Percentiles rank a stretch among this genome's conserved stretches.
Conservation (phyloP, 2,888 invertebrate species). For the Syritta pipiens region DNA sequence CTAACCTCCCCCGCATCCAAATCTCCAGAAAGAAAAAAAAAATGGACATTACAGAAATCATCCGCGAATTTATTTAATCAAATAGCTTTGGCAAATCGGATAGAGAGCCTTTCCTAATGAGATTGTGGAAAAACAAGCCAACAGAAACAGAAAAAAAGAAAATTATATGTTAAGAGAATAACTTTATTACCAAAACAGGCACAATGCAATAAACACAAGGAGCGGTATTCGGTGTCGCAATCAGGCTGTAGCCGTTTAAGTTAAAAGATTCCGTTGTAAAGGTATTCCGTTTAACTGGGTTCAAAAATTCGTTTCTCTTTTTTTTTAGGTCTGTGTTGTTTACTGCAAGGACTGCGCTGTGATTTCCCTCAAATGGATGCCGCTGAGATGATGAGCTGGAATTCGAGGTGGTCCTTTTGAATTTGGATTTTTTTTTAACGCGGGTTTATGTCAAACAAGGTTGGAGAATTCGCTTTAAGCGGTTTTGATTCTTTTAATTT, state of each 20-base stretch:
- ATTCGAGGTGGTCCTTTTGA: too few relatives aligned
- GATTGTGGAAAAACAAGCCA: too few relatives aligned
- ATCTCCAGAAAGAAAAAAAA: background rate
- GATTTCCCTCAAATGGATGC: too few relatives aligned
- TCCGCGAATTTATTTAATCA: slow-evolving; percentile 30
- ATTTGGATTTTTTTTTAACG: too few relatives aligned
- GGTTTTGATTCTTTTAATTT: too few relatives aligned
- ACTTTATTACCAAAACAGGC: slow-evolving; percentile 76
- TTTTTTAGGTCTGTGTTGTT: background rate
- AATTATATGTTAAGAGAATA: slow-evolving; percentile 3
- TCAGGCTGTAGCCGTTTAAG: slow-evolving; percentile 69
- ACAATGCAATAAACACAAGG: slow-evolving; percentile 78
- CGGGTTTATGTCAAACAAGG: too few relatives aligned
- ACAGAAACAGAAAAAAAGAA: background rate
- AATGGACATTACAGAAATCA: slow-evolving; percentile 22
- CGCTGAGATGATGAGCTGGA: too few relatives aligned
- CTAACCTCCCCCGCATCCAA: background rate
- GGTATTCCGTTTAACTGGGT: slow-evolving; percentile 65
- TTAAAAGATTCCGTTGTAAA: slow-evolving; percentile 69
- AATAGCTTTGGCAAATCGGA: too few relatives aligned
- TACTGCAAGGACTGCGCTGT: too few relatives aligned
- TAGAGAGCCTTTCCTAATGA: too few relatives aligned
- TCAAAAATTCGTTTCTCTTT: slow-evolving; percentile 14
- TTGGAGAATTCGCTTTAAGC: too few relatives aligned
- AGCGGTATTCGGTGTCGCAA: slow-evolving; percentile 69